phyloP scores from a whole-genome alignment of 2,888 invertebrate species.

The Cheilosia vulpina region DNA sequence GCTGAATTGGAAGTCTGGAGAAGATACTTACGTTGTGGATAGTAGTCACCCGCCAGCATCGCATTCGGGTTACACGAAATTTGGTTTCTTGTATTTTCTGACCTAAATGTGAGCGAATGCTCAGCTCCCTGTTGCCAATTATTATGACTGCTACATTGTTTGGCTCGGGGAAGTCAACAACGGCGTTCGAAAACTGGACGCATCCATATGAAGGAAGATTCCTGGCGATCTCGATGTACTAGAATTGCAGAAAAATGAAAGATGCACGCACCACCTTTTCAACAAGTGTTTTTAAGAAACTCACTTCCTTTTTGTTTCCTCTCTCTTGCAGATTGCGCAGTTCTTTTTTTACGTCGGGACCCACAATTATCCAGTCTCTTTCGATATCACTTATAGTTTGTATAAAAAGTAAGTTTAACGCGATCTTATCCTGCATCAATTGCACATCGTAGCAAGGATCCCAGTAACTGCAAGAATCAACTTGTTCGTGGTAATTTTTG shows the following conservation, averaged over 20 bases:
- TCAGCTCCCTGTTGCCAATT: constrained; percentile 94
- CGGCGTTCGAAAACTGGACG: constrained; percentile 90
- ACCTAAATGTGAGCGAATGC: constrained; percentile 87
- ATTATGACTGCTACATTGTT: constrained; percentile 89
- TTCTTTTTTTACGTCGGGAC: constrained; percentile 88
- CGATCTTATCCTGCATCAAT: constrained; percentile 91
- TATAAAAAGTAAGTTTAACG: constrained; percentile 93
- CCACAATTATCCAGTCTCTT: constrained; percentile 92
- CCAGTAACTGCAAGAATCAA: constrained; percentile 90
- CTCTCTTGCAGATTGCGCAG: constrained; percentile 89
- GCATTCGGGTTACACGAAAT: constrained; percentile 97
- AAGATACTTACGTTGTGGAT: constrained; percentile 87
- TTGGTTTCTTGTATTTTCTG: constrained; percentile 90
- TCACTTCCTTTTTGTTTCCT: constrained; percentile 92
- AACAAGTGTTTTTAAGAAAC: background rate
- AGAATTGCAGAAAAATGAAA: constrained; percentile 77
- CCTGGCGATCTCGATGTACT: constrained; percentile 94
- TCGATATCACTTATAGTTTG: constrained; percentile 95
- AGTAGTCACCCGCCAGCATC: constrained; percentile 98
- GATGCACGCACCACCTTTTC: background rate
- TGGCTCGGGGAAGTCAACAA: constrained; percentile 90
- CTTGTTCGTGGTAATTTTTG: background rate
- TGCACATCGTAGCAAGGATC: constrained; percentile 92
- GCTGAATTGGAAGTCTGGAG: background rate
- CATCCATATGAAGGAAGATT: constrained; percentile 95